Evolutionary conservation across 2,113 vertebrate genomes (phyloP).

Genomic region (Hymenochirus boettgeri): DNA sequence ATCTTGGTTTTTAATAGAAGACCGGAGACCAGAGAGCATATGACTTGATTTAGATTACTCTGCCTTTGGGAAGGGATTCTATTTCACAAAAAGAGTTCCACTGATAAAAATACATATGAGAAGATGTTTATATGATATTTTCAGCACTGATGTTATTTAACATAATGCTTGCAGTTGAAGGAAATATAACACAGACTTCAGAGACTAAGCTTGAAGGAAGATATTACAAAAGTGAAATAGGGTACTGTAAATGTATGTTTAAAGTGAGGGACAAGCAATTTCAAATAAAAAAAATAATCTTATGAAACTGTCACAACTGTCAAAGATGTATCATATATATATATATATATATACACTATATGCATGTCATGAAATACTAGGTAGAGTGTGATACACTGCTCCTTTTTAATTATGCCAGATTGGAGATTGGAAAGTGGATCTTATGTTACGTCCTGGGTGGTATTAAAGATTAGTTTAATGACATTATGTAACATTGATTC

Average conservation of each 20-base stretch:
- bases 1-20: conserved; percentile 52
- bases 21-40: conserved; percentile 44
- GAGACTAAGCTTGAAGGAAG: conserved; percentile 30
- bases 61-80: conserved; percentile 35
- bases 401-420: too few species aligned
- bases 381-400: too few species aligned
- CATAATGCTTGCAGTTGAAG: conserved; percentile 11
- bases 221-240: conserved; percentile 49
- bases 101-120: conserved; percentile 24
- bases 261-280: conserved; percentile 49
- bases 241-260: conserved; percentile 45
- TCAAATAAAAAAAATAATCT: too few species aligned
- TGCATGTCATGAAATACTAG: too few species aligned
- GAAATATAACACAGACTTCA: conserved; percentile 34
- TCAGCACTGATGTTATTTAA: conserved; percentile 5
- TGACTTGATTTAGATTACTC: conserved; percentile 49
- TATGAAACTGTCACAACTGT: too few species aligned
- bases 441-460: too few species aligned
- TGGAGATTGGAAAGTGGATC: too few species aligned
- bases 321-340: too few species aligned
- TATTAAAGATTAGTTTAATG: too few species aligned
- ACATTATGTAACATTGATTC: too few species aligned
- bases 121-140: conserved; percentile 12
- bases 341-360: too few species aligned
- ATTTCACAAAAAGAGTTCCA: conserved; percentile 35